Evolutionary conservation across 2,113 vertebrate species (phyloP), one percentile per base, ranked within the genome.

Genomic region (Andinoacara biseriatus): DNA sequence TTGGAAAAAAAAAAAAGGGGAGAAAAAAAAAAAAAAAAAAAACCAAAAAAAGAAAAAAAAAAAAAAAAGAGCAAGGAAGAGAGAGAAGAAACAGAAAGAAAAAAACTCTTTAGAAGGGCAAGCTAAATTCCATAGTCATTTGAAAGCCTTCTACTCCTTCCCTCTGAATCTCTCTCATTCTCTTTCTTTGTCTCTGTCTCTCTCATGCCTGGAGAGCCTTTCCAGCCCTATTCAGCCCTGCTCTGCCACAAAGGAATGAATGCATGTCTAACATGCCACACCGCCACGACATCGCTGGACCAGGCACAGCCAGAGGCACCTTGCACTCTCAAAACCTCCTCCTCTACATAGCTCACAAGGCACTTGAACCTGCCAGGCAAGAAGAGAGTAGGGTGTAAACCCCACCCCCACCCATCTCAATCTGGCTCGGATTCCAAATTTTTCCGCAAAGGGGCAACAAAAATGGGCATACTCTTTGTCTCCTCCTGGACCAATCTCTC

Each of bases 201-300:
- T 93, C 91, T 94, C 85, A 91, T 89, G 90, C 92, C 92, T 89
- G 87, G 90, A 93, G 90, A 90, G 90, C 89, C 82, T 91, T 90
- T 87, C 89, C 35, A 59, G 75, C 61, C 84, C 79, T 87, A 89
- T 92, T 92, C 89, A 91, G 87, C 33, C 29, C 63, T 54, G 78
- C 75, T 86, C 80, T 63, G 74, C 89, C 83, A 88, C 85, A 76
- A 85, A 85, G 91, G 80, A 76, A 85, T 92, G 88, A 93, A 89
- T 92, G 91, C 93, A 89, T 89, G 90, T 92, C 93, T 94, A 85
- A 90, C 90, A 94, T 94, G 91, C 94, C 94, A 94, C 91, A 91
- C 90, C 86, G 80, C 86, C 87, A 90, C 84, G 79, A 63, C 93
- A 93, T 89, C 54, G 33, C 75, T 88, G 87, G 90, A 89, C 86